Evolutionary conservation across 2,113 vertebrate species (phyloP).

Genomic region (Mungos mungo): DNA sequence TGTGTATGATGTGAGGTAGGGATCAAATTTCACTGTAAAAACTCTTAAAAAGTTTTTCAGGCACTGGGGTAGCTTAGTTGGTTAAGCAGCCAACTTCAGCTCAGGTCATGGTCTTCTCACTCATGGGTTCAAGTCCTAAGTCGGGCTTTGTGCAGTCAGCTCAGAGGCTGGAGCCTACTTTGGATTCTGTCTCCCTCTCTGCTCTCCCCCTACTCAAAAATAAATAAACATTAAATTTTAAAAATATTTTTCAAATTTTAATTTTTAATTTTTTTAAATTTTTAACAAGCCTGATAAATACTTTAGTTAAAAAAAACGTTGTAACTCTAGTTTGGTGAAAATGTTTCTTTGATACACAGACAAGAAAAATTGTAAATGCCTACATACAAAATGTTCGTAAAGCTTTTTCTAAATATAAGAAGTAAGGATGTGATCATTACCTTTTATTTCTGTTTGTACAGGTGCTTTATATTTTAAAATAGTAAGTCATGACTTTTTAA

Average conservation of each 20-base stretch:
- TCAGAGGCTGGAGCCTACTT: no score
- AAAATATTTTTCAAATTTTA: no score
- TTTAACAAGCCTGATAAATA: neutral
- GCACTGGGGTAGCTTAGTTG: no score
- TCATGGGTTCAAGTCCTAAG: no score
- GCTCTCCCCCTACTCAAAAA: no score
- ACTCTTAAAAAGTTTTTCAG: no score
- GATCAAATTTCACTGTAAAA: neutral
- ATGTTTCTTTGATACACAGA: neutral
- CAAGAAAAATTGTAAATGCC: neutral
- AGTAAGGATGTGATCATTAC: neutral
- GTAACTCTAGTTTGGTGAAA: neutral
- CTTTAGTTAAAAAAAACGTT: neutral
- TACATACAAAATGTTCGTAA: neutral
- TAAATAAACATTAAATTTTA: no score
- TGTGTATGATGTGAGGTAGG: neutral
- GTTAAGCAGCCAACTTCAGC: no score
- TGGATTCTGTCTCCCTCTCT: no score
- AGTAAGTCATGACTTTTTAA: constrained; percentile 10
- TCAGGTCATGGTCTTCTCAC: no score
- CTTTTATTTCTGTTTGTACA: neutral
- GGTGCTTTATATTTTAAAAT: neutral
- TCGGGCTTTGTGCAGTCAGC: no score
- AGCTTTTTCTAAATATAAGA: constrained; percentile 26
- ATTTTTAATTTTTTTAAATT: no score